Conservation (phyloP, 2,113 vertebrate genomes). For the Felis chaus region DNA sequence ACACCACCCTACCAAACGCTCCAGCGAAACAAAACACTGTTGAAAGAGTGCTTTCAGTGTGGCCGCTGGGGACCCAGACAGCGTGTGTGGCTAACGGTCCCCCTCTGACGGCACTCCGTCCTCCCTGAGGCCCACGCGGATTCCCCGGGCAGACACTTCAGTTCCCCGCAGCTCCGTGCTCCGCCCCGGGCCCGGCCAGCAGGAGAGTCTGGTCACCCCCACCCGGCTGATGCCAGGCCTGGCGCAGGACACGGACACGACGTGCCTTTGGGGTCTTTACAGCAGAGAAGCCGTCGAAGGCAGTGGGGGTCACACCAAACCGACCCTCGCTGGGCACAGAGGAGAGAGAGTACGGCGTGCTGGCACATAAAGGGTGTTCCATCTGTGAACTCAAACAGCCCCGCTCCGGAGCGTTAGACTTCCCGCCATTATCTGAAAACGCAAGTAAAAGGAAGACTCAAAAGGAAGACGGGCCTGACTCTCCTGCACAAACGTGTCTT, state of each 20-base stretch:
- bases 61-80: neutral
- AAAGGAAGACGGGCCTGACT: no score
- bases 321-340: neutral
- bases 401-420: accelerated
- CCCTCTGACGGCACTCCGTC: accelerated
- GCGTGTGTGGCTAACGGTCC: neutral
- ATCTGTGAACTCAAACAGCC: neutral
- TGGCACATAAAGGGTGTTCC: accelerated
- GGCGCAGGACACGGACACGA: neutral
- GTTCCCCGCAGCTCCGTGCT: neutral
- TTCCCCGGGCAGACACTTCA: accelerated
- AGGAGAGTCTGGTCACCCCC: neutral
- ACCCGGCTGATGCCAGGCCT: neutral
- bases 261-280: accelerated
- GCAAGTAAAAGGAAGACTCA: neutral
- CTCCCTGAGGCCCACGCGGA: neutral
- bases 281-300: neutral
- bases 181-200: neutral
- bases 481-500: neutral
- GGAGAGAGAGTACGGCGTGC: neutral
- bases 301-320: neutral
- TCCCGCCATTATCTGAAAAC: neutral
- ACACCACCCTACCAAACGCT: no score
- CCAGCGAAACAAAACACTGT: neutral
- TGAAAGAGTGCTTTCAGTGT: neutral